These are phyloP conservation scores for Tenebrio molitor DNA, from an alignment of 1,140 invertebrate species.

Conservation along the genomic window DNA sequence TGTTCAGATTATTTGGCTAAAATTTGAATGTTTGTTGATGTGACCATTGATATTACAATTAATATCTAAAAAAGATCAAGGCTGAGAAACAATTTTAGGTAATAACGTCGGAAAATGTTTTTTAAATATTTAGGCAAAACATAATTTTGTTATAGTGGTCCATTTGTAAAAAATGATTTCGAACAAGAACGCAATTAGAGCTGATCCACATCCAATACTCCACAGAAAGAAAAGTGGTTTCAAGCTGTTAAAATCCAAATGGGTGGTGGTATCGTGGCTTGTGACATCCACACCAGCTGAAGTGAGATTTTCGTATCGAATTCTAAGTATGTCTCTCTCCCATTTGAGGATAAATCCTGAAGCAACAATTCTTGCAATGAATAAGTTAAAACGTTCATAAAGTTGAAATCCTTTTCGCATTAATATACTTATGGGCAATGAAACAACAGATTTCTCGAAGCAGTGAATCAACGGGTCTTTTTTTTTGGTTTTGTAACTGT, in stretches of 20 bases:
- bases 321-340: conserved; percentile 30
- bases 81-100: too few species aligned
- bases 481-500: conserved; percentile 40
- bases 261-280: background rate
- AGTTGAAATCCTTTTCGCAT: conserved; percentile 56
- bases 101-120: too few species aligned
- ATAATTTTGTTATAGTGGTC: background rate
- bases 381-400: conserved; percentile 41
- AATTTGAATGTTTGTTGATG: too few species aligned
- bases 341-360: conserved; percentile 50
- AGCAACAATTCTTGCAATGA: conserved; percentile 43
- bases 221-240: conserved; percentile 14
- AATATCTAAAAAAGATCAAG: too few species aligned
- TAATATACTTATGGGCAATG: conserved; percentile 51
- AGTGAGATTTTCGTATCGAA: conserved; percentile 4
- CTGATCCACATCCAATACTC: background rate
- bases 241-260: conserved; percentile 23
- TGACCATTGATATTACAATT: too few species aligned
- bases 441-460: conserved; percentile 47
- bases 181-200: background rate
- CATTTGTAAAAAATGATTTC: conserved; percentile 7
- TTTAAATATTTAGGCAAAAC: too few species aligned
- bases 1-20: too few species aligned
- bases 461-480: conserved; percentile 48
- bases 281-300: background rate